Conservation (phyloP, 2,113 vertebrate species). For the Monopterus albus region DNA sequence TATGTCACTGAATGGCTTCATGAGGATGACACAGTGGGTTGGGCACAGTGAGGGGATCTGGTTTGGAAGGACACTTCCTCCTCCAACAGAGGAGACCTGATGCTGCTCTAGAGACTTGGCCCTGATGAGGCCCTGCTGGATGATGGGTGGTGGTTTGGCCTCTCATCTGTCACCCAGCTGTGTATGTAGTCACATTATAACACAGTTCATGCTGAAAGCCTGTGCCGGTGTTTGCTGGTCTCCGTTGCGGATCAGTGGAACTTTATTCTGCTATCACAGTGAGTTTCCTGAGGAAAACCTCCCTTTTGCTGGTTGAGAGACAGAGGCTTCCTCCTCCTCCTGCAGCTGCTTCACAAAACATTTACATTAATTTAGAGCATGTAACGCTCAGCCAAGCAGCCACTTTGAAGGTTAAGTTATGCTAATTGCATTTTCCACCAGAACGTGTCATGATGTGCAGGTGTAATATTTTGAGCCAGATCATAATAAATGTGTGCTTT, state of each 20-base stretch:
- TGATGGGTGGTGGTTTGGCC: no score
- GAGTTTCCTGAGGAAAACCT: not conserved
- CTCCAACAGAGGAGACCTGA: no score
- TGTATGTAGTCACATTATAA: no score
- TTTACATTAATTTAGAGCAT: not conserved
- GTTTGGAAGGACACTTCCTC: no score
- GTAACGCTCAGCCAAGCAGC: not conserved
- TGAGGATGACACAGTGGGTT: no score
- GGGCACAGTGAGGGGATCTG: no score
- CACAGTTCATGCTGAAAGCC: not conserved
- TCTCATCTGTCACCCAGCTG: no score
- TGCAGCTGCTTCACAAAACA: not conserved
- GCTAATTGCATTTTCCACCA: constrained; percentile 26
- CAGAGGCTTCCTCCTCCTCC: not conserved
- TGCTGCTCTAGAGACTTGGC: no score
- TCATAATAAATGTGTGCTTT: constrained; percentile 2
- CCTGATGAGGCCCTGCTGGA: no score
- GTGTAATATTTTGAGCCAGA: not conserved
- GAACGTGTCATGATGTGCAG: not conserved
- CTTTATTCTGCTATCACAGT: not conserved
- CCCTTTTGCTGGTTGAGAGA: not conserved
- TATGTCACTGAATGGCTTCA: no score
- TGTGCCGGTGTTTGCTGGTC: not conserved
- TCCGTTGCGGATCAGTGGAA: not conserved
- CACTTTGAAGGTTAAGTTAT: constrained; percentile 21